Conservation (phyloP, 2,888 invertebrate species). For the Oeneis ivallda region DNA sequence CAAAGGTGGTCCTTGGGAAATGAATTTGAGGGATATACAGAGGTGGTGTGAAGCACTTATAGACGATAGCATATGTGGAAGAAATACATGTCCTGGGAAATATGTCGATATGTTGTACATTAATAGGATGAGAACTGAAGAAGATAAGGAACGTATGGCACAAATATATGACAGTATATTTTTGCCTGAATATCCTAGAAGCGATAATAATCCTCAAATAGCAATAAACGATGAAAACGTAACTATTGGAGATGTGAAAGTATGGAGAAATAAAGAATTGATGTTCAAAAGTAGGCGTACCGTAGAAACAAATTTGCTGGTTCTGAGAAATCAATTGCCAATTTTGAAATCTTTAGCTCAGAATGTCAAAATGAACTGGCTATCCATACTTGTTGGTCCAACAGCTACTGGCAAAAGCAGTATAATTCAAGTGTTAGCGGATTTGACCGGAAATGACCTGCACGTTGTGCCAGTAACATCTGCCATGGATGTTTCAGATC, state of each 20-base stretch:
- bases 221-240: constrained; percentile 82
- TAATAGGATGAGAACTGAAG: constrained; percentile 90
- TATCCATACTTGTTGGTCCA: constrained; percentile 92
- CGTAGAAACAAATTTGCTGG: constrained; percentile 65
- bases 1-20: constrained; percentile 96
- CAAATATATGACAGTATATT: constrained; percentile 76
- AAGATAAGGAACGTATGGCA: constrained; percentile 88
- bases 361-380: constrained; percentile 95
- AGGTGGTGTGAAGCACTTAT: constrained; percentile 94
- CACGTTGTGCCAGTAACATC: constrained; percentile 91
- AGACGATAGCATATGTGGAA: constrained; percentile 55
- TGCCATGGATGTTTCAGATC: constrained; percentile 96
- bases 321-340: constrained; percentile 83
- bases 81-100: constrained; percentile 76
- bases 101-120: constrained; percentile 91
- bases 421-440: constrained; percentile 88
- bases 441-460: constrained; percentile 87
- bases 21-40: constrained; percentile 96
- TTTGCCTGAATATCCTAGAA: constrained; percentile 69
- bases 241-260: constrained; percentile 84
- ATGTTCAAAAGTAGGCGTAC: constrained; percentile 59
- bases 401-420: constrained; percentile 91
- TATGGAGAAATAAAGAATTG: constrained; percentile 69
- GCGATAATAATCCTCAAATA: constrained; percentile 80
- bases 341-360: constrained; percentile 90